phyloP scores from a whole-genome alignment of 2,888 invertebrate species.

The Endomychus coccineus region DNA sequence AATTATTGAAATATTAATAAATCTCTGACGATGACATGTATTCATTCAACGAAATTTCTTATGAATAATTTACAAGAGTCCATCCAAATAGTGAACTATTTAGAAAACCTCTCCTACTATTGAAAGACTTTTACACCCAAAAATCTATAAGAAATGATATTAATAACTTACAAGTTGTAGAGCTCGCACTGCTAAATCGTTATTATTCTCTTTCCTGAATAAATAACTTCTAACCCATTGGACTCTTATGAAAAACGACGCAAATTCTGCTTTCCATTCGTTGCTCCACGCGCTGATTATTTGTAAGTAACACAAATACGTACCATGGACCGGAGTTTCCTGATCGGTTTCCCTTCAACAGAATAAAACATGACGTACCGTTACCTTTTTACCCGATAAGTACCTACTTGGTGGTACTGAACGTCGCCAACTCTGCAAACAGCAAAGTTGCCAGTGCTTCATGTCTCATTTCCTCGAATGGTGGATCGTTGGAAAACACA shows the following conservation, averaged over 20 bases:
- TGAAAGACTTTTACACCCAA: no score
- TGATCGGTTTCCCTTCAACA: no score
- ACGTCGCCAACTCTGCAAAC: slow-evolving; percentile 47
- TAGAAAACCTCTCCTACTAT: no score
- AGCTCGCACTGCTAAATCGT: slow-evolving; percentile 47
- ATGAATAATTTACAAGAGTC: no score
- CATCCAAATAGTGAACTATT: no score
- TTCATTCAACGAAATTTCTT: no score
- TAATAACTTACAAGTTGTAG: slow-evolving; percentile 42
- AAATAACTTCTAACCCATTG: slow-evolving; percentile 52
- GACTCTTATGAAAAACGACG: slow-evolving; percentile 45
- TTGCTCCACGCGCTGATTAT: slow-evolving; percentile 43
- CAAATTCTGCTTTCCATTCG: slow-evolving; percentile 44
- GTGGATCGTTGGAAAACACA: slow-evolving; percentile 39
- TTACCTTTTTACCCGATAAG: slow-evolving; percentile 6
- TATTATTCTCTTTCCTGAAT: slow-evolving; percentile 47
- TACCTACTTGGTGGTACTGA: slow-evolving; percentile 27
- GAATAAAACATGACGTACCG: no score
- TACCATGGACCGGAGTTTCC: slow-evolving; percentile 41
- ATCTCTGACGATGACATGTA: no score
- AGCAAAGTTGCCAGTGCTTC: slow-evolving; percentile 49
- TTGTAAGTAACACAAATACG: slow-evolving; percentile 45
- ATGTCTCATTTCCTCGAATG: slow-evolving; percentile 40
- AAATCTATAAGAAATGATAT: no score
- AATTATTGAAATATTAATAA: no score